Percentiles rank a stretch among this genome's conserved stretches.
Evolutionary conservation across 1,140 invertebrate species (phyloP).

Genomic region (Mya arenaria): DNA sequence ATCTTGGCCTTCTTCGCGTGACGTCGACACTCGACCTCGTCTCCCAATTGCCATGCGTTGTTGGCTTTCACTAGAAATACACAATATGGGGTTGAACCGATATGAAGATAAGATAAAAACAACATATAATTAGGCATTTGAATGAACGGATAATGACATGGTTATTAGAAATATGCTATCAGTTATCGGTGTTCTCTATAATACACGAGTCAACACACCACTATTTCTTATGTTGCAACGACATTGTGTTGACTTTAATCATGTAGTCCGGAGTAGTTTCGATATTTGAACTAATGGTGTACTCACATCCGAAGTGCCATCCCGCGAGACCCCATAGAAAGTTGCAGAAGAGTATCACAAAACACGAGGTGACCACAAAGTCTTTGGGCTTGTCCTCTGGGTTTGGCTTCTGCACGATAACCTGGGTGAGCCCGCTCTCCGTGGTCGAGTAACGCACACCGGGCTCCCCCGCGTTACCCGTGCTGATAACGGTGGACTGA

Average conservation of each 20-base stretch:
- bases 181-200: too few species aligned
- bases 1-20: constrained; percentile 71
- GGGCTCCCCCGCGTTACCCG: constrained; percentile 7
- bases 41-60: constrained; percentile 75
- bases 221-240: too few species aligned
- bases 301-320: constrained; percentile 67
- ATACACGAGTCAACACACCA: too few species aligned
- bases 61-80: constrained; percentile 75
- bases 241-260: too few species aligned
- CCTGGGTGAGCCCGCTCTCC: constrained; percentile 53
- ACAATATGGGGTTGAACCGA: neutral
- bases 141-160: too few species aligned
- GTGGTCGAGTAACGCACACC: constrained; percentile 56
- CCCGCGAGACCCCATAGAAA: constrained; percentile 68
- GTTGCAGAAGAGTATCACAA: constrained; percentile 70
- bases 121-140: too few species aligned
- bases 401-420: constrained; percentile 66
- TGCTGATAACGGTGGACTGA: constrained; percentile 26
- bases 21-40: constrained; percentile 63
- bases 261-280: too few species aligned
- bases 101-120: too few species aligned
- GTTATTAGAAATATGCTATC: too few species aligned
- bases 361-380: constrained; percentile 69
- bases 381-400: constrained; percentile 70
- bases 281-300: too few species aligned